These are phyloP conservation scores for Octopus bimaculoides DNA, from an alignment of 1,140 invertebrate genomes.

Conservation along the genomic window DNA sequence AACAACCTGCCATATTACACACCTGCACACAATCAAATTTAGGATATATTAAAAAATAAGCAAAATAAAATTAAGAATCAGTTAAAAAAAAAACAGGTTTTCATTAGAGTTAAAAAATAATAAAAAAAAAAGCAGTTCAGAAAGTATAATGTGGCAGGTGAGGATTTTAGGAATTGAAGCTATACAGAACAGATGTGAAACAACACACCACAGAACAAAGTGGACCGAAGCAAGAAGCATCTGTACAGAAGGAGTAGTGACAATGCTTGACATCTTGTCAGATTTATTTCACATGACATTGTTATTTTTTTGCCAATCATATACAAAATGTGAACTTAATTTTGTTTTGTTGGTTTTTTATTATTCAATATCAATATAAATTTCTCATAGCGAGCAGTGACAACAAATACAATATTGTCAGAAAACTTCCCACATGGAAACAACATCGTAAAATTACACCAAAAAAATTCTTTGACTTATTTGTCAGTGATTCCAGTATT, in stretches of 20 bases:
- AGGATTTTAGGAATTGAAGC: no score
- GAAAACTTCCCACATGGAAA: slow-evolving; percentile 11
- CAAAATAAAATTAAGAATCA: no score
- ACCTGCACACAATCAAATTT: no score
- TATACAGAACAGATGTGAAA: no score
- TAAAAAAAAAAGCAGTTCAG: no score
- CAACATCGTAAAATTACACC: slow-evolving; percentile 3
- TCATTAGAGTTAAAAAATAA: no score
- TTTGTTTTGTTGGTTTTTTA: neutral
- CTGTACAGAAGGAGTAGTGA: neutral
- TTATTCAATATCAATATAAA: slow-evolving; percentile 11
- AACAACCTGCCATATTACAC: no score
- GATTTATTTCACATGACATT: slow-evolving; percentile 6
- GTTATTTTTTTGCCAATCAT: slow-evolving; percentile 2
- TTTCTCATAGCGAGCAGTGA: slow-evolving; percentile 9
- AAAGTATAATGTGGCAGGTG: no score
- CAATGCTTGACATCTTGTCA: slow-evolving; percentile 5
- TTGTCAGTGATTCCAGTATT: slow-evolving; percentile 6
- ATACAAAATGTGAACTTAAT: slow-evolving; percentile 12
- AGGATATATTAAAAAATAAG: no score
- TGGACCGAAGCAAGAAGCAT: neutral
- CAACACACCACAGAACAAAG: neutral
- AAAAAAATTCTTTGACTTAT: slow-evolving; percentile 8
- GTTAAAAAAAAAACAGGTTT: no score
- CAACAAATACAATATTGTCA: slow-evolving; percentile 10